These are phyloP conservation scores for Sterna hirundo DNA, from an alignment of 2,113 vertebrate genomes.

Conservation along the genomic window DNA sequence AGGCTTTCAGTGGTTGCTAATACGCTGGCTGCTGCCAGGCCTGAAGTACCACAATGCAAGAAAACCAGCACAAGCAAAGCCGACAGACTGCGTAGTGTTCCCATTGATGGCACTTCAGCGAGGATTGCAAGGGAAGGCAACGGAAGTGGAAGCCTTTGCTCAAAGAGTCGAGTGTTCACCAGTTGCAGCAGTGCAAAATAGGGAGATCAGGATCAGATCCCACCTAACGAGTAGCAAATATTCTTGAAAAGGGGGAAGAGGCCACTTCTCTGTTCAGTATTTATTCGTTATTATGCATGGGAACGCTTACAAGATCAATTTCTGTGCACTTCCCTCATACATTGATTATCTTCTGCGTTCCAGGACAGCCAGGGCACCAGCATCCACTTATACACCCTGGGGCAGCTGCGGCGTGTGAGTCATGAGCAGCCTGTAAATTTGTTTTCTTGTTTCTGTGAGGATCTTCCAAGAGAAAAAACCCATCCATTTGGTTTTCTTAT, in stretches of 20 bases:
- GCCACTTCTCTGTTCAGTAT: neutral
- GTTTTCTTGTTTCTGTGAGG: neutral
- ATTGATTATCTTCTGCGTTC: neutral
- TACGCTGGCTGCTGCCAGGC: neutral
- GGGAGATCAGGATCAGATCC: neutral
- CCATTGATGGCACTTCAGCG: neutral
- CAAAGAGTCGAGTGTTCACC: accelerated
- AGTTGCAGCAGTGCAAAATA: neutral
- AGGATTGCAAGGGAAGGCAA: neutral
- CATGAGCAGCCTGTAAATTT: neutral
- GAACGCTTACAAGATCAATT: neutral
- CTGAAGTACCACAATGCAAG: neutral
- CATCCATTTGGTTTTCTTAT: neutral
- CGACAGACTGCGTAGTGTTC: neutral
- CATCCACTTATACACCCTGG: neutral
- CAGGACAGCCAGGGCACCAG: neutral
- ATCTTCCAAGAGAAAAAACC: neutral
- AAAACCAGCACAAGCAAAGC: neutral
- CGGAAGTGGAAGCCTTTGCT: neutral
- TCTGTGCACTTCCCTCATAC: neutral
- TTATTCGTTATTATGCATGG: neutral
- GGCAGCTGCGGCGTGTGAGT: accelerated
- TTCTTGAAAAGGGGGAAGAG: neutral
- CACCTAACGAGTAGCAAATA: neutral
- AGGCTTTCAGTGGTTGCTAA: neutral